These are phyloP conservation scores for Aphodius granarius DNA, from an alignment of 2,888 invertebrate genomes.

Conservation along the genomic window DNA sequence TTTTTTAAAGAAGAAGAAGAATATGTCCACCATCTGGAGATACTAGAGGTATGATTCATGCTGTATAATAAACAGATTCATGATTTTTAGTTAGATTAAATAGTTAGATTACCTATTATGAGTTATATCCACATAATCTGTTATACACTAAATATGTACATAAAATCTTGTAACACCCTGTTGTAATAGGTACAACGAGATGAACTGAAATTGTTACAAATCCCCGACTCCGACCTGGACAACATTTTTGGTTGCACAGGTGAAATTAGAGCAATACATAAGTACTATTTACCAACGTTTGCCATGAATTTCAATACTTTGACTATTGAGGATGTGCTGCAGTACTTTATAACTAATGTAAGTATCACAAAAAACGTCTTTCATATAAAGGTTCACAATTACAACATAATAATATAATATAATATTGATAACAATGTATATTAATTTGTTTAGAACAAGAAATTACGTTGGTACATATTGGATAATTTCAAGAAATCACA, in stretches of 20 bases:
- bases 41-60: constrained; percentile 23
- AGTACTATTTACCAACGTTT: constrained; percentile 6
- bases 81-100: not conserved
- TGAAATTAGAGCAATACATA: constrained; percentile 22
- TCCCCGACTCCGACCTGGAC: constrained; percentile 20
- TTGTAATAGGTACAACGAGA: constrained; percentile 14
- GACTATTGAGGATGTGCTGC: constrained; percentile 17
- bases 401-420: too few species aligned
- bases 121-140: too few species aligned
- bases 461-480: constrained; percentile 23
- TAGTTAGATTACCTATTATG: too few species aligned
- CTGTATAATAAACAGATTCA: too few species aligned
- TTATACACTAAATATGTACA: too few species aligned
- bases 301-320: not conserved
- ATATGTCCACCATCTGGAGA: constrained; percentile 21
- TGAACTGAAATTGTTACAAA: not conserved
- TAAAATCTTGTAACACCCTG: too few species aligned
- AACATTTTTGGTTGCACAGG: constrained; percentile 19
- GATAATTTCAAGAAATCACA: constrained; percentile 25
- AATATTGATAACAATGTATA: not conserved
- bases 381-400: too few species aligned
- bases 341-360: constrained; percentile 10
- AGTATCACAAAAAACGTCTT: too few species aligned
- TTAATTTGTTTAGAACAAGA: constrained; percentile 13
- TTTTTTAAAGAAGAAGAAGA: constrained; percentile 20